A percentile compares a stretch with the other conserved stretches of the same genome.
phyloP scores from a whole-genome alignment of 2,797 vertebrate species.

The Parauchenoglanis ngamensis region DNA sequence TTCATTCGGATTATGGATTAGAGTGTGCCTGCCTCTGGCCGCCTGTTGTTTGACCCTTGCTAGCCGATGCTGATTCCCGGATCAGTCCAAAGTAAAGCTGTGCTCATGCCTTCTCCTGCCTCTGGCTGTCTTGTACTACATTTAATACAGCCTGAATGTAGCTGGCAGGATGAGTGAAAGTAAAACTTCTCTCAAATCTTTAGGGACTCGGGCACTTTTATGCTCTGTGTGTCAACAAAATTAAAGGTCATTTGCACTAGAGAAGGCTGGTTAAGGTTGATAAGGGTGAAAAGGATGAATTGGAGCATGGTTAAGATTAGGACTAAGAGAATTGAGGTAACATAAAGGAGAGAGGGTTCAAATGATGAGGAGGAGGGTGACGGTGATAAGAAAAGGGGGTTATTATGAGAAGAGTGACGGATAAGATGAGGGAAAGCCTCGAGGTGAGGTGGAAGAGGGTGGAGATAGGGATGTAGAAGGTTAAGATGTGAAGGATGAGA shows the following conservation, averaged over 20 bases:
- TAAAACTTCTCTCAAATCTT: not conserved
- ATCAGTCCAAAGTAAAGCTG: conserved; percentile 1
- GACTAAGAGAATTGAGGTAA: not conserved
- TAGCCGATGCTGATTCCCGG: conserved; percentile 4
- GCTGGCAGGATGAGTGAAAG: not conserved
- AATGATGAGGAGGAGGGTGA: not conserved
- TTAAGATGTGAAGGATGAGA: not conserved
- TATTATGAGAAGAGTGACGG: not conserved
- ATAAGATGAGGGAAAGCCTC: not conserved
- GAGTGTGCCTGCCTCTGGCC: not conserved
- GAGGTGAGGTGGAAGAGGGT: not conserved
- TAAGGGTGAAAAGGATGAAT: not conserved
- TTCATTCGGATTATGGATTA: conserved; percentile 30
- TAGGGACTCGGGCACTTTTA: not conserved
- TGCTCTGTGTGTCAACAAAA: not conserved
- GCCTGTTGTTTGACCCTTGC: conserved; percentile 20
- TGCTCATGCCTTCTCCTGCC: not conserved
- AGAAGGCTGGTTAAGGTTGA: not conserved
- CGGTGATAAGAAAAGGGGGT: not conserved
- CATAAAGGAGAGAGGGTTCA: not conserved
- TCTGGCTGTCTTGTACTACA: not conserved
- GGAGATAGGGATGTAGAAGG: not conserved
- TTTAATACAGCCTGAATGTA: not conserved
- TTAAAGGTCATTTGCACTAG: not conserved
- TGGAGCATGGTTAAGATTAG: not conserved